Conservation (phyloP, 1,140 invertebrate genomes). For the Drosophila setifemur region DNA sequence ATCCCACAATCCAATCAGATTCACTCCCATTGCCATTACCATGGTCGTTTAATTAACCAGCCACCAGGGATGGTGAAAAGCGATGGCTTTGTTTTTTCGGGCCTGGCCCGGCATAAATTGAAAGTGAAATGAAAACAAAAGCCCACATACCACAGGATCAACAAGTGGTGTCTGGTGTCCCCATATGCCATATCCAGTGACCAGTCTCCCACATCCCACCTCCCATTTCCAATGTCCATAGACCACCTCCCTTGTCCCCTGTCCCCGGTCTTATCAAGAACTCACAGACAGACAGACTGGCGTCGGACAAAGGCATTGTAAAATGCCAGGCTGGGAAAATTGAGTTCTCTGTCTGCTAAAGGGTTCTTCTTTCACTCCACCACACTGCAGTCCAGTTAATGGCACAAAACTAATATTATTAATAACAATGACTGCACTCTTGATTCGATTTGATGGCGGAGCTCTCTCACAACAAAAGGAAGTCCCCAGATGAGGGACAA, state of each 20-base stretch:
- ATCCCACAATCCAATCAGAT: slow-evolving; percentile 1
- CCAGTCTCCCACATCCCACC: neutral
- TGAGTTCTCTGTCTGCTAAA: slow-evolving; percentile 39
- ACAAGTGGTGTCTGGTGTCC: too few relatives aligned
- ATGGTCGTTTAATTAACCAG: slow-evolving; percentile 58
- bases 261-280: slow-evolving; percentile 33
- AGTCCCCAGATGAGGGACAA: slow-evolving; percentile 13
- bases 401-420: slow-evolving; percentile 62
- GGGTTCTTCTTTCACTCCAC: slow-evolving; percentile 6
- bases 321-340: slow-evolving; percentile 44
- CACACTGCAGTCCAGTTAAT: slow-evolving; percentile 19
- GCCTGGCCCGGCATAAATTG: slow-evolving; percentile 44
- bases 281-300: slow-evolving; percentile 1
- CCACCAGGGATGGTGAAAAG: slow-evolving; percentile 2
- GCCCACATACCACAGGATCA: neutral
- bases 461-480: slow-evolving; percentile 19
- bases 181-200: neutral
- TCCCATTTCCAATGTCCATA: too few relatives aligned
- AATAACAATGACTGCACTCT: slow-evolving; percentile 63
- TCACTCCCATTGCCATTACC: slow-evolving; percentile 29
- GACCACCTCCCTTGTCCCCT: neutral
- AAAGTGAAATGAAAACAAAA: slow-evolving; percentile 54
- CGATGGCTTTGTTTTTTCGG: slow-evolving; percentile 42
- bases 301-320: slow-evolving; percentile 36
- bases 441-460: slow-evolving; percentile 60